Percentiles rank a stretch among this genome's conserved stretches.
These are phyloP conservation scores for Peromyscus aztecus DNA, from an alignment of 2,797 vertebrate species.

Conservation along the genomic window DNA sequence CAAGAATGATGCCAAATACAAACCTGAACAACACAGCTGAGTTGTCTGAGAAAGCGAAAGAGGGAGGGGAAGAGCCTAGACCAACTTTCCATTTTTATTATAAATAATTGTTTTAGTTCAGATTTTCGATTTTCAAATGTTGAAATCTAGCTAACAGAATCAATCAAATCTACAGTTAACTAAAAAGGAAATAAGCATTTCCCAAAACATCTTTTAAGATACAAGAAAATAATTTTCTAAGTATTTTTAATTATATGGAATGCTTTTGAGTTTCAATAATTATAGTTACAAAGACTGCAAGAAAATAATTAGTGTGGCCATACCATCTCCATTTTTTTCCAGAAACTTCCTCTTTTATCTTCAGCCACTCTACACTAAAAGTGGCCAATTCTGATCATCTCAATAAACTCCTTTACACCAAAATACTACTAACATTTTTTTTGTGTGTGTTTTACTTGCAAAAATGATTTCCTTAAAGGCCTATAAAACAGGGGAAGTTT, in stretches of 20 bases:
- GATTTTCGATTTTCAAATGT: neutral
- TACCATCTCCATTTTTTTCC: neutral
- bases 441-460: neutral
- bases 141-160: neutral
- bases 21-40: neutral
- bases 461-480: neutral
- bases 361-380: slow-evolving; percentile 3
- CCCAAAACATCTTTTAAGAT: neutral
- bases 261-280: neutral
- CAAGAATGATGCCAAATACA: slow-evolving; percentile 12
- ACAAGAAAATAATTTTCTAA: neutral
- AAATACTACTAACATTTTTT: neutral
- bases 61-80: rapidly evolving
- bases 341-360: neutral
- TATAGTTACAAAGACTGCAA: neutral
- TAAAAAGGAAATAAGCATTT: slow-evolving; percentile 3
- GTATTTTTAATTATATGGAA: neutral
- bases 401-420: neutral
- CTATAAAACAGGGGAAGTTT: neutral
- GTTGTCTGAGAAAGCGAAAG: neutral
- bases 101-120: neutral
- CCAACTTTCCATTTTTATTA: neutral
- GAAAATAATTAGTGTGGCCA: neutral
- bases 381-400: neutral
- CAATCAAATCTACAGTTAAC: neutral